Evolutionary conservation across 2,888 invertebrate genomes (phyloP).

Genomic region (Zaprionus bogoriensis): DNA sequence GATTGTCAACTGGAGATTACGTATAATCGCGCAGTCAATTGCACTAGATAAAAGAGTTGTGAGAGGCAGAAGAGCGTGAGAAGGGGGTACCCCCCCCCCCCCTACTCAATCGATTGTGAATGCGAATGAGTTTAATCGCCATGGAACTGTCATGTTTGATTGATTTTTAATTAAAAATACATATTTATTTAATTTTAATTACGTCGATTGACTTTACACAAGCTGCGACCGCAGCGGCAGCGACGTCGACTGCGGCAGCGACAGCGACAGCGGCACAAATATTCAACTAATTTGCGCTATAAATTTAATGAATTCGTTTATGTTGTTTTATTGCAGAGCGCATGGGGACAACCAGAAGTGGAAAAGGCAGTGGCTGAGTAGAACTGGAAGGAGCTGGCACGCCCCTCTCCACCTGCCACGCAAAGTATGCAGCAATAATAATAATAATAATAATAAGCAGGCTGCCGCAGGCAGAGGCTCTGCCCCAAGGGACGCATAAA

Average conservation of each 20-base stretch:
- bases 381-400: neutral
- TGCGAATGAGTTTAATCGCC: conserved; percentile 16
- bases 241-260: too few relatives aligned
- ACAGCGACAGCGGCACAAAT: conserved; percentile 10
- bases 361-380: too few relatives aligned
- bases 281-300: conserved; percentile 57
- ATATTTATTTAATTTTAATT: conserved; percentile 69
- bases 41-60: conserved; percentile 5
- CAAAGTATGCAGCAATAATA: conserved; percentile 40
- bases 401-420: neutral
- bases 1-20: neutral
- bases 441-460: conserved; percentile 47
- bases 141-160: conserved; percentile 53
- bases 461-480: conserved; percentile 20
- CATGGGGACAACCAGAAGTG: too few relatives aligned
- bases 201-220: conserved; percentile 62
- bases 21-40: conserved; percentile 27
- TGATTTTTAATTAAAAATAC: conserved; percentile 73
- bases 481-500: conserved; percentile 48
- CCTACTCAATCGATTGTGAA: too few relatives aligned
- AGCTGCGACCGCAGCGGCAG: conserved; percentile 32
- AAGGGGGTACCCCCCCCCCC: too few relatives aligned
- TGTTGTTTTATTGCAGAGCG: conserved; percentile 41
- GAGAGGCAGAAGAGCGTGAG: too few relatives aligned
- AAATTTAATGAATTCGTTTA: conserved; percentile 39